Base-by-base conservation (phyloP, 2,113 vertebrate genomes). In the Dipodomys ordii region DNA sequence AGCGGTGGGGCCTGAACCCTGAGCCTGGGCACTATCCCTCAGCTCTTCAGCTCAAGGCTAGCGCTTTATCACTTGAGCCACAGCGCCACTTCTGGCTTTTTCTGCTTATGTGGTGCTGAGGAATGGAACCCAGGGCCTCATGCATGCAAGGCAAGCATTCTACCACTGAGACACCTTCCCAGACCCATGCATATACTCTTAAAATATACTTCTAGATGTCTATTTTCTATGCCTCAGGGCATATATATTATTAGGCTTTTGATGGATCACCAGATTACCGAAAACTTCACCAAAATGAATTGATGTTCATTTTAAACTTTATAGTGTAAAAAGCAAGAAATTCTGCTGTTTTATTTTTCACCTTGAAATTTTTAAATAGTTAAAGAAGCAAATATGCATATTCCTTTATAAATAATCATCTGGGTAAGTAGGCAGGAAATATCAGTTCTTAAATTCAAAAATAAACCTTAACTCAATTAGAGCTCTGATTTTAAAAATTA, bases 391-490 rank as follows among this genome's bases (percentile, higher is more conserved):
- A 69, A 95, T 84, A 91, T 82, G 35, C 18, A 68, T 28, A 78
- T 57, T 94, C 64, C 74, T 77, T 94, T 90, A 79, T 16, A 94
- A 92, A 81, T 22, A 88, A 93, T 88, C 89, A 84, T 84, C n/a
- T 82, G 60, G 8, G 85, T 27, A 84, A 46, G 35, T 74, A 60
- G 44, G 7, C 39, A 85, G 57, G 53, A 97, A 95, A 87, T 87
- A 94, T 3, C 68, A 89, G 83, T 74, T 92, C 76, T 91, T 91
- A 91, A 88, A 90, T 89, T 92, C 91, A 90, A 88, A 57, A 94
- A 80, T 60, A 93, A 53, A 49, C 57, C 76, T 94, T 83, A 94
- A 84, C 9, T 68, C 69, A 95, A 57, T 0, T 68, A 20, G 67
- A 92, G 27, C n/a, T 94, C 74, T 32, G 1, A 89, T 83, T 87